phyloP scores from a whole-genome alignment of 2,888 invertebrate genomes.

The Bimastos eiseni region DNA sequence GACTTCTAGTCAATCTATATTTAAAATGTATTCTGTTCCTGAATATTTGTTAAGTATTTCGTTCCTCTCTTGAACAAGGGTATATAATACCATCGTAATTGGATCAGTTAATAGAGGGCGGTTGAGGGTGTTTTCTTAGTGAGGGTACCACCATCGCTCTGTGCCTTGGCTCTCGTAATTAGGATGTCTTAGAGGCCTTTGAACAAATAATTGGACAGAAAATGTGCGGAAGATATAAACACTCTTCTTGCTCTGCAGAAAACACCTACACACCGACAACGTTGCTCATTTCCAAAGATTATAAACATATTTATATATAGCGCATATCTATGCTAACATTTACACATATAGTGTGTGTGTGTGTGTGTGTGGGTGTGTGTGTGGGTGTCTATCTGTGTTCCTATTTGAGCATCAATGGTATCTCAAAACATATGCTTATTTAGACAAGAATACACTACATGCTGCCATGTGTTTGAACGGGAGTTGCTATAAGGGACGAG shows the following conservation, averaged over 20 bases:
- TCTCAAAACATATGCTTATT: not conserved
- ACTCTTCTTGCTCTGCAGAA: not conserved
- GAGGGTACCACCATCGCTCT: not conserved
- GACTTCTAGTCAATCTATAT: too few species aligned
- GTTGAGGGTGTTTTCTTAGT: not conserved
- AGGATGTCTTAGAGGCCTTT: not conserved
- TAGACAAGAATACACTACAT: not conserved
- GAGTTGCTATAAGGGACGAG: not conserved
- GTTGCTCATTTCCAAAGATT: not conserved
- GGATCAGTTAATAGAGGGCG: not conserved
- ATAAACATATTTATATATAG: not conserved
- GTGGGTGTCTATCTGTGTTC: not conserved
- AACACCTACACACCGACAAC: not conserved
- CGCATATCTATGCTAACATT: not conserved
- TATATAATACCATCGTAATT: not conserved
- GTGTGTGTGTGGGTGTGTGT: too few species aligned
- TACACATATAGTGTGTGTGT: not conserved
- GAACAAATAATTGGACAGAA: not conserved
- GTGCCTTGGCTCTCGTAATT: not conserved
- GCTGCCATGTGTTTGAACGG: not conserved
- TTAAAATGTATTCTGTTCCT: too few species aligned
- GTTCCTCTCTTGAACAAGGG: too few species aligned
- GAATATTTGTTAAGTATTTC: too few species aligned
- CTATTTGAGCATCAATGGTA: not conserved
- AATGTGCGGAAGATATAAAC: constrained; percentile 13